phyloP scores from a whole-genome alignment of 1,140 invertebrate genomes.

The Ectropis grisescens region DNA sequence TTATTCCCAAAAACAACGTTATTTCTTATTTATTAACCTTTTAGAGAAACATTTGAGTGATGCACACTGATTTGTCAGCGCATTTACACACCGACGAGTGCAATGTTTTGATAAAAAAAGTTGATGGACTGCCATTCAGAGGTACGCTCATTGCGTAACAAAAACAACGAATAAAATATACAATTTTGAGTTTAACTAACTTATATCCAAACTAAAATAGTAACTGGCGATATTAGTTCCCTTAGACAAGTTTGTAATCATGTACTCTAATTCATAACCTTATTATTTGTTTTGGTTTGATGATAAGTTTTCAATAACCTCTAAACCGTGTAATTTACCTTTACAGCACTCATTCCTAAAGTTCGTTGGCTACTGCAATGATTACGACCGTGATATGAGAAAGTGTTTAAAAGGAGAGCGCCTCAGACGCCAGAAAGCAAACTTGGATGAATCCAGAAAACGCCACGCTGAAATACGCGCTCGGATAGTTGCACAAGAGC shows the following conservation, averaged over 20 bases:
- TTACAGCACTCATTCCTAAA: conserved; percentile 71
- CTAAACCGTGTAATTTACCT: no score
- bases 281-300: no score
- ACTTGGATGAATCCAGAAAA: conserved; percentile 42
- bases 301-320: no score
- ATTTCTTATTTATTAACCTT: no score
- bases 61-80: conserved; percentile 75
- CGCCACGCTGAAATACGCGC: conserved; percentile 47
- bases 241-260: no score
- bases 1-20: no score
- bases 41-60: no score
- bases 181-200: neutral
- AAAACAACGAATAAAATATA: neutral
- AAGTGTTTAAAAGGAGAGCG: conserved; percentile 75
- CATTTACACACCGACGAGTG: conserved; percentile 77
- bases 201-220: neutral
- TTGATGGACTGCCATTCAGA: conserved; percentile 76
- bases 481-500: conserved; percentile 40
- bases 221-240: no score
- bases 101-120: conserved; percentile 74
- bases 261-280: no score
- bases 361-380: conserved; percentile 75
- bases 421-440: conserved; percentile 51
- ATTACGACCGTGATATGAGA: conserved; percentile 70
- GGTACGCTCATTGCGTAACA: conserved; percentile 55